Evolutionary conservation across 2,113 vertebrate species (phyloP).

Genomic region (Catharus bicknelli): DNA sequence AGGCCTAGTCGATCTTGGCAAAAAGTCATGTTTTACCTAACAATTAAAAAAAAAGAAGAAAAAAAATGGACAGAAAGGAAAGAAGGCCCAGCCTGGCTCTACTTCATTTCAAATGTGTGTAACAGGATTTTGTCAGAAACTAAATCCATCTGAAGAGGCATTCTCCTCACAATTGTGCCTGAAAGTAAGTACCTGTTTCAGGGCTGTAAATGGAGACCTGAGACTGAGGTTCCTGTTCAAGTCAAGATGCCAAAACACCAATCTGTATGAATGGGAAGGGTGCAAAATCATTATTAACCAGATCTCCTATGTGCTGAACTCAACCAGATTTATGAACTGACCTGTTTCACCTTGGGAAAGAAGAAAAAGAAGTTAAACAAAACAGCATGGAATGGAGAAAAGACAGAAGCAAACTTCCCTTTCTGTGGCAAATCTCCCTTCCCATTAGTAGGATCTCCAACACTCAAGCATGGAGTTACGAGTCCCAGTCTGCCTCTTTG

Average conservation of each 20-base stretch:
- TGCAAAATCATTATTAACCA: not conserved
- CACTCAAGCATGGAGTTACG: not conserved
- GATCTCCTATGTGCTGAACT: not conserved
- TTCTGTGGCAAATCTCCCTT: not conserved
- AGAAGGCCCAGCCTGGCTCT: not conserved
- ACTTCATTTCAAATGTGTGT: not conserved
- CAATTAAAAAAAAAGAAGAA: not conserved
- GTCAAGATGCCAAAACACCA: not conserved
- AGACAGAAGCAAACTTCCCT: not conserved
- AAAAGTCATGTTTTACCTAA: not conserved
- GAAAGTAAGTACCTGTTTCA: not conserved
- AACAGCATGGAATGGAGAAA: not conserved
- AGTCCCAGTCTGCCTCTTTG: not conserved
- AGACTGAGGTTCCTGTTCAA: not conserved
- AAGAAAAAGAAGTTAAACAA: not conserved
- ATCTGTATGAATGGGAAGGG: not conserved
- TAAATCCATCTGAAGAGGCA: not conserved
- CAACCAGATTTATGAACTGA: not conserved
- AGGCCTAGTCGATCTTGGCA: not conserved
- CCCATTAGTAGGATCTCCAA: not conserved
- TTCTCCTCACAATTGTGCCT: not conserved
- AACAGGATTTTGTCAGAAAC: not conserved
- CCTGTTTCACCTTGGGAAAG: not conserved
- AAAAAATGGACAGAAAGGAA: rapidly evolving
- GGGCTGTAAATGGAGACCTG: not conserved